phyloP scores from a whole-genome alignment of 2,797 vertebrate species.

The Etheostoma perlongum region DNA sequence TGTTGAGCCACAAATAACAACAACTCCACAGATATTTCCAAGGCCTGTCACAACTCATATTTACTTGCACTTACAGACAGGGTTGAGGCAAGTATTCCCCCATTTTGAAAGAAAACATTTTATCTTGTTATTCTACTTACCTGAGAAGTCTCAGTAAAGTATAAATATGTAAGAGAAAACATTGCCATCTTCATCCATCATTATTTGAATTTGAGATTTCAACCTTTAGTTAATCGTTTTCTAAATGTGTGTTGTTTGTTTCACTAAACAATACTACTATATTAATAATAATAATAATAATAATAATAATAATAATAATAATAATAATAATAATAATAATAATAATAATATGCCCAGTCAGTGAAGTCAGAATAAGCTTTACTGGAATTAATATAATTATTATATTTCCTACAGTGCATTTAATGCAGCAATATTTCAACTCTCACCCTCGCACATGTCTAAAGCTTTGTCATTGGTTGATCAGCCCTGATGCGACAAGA shows the following conservation, averaged over 20 bases:
- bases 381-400: not conserved
- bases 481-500: constrained; percentile 52
- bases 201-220: not conserved
- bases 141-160: not conserved
- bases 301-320: not conserved
- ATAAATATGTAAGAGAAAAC: not conserved
- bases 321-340: not conserved
- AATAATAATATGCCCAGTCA: not conserved
- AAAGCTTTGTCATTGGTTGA: constrained; percentile 68
- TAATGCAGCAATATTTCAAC: constrained; percentile 63
- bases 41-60: not conserved
- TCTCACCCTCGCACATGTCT: constrained; percentile 39
- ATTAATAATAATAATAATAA: not conserved
- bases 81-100: not conserved
- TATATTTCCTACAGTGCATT: constrained; percentile 17
- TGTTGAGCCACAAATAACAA: constrained; percentile 19
- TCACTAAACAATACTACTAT: too few relatives aligned
- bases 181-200: not conserved
- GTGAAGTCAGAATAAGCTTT: not conserved
- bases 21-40: not conserved
- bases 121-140: not conserved
- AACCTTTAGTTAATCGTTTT: not conserved
- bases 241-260: too few relatives aligned
- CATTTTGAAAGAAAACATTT: not conserved
- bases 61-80: not conserved